Evolutionary conservation across 1,140 invertebrate species (phyloP), one percentile per base, ranked within the genome.

Genomic region (Zaprionus lachaisei): DNA sequence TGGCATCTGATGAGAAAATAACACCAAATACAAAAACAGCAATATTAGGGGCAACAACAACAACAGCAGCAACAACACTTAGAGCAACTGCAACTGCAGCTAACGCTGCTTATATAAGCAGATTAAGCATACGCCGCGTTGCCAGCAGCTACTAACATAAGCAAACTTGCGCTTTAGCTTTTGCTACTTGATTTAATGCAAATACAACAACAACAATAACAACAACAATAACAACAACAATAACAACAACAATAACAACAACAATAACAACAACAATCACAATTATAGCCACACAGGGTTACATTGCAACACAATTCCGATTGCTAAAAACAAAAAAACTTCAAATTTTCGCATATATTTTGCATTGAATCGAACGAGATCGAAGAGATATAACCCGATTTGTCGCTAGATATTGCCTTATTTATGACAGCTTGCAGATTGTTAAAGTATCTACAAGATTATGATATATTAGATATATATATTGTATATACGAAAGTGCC

Each of bases 1-100:
- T 81, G 65, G 77, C 56, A 67, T 61, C 57, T 79, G 70, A 85
- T 72, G 67, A 24, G 75, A 79, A 86, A 81, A 73, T 69, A 73
- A 44, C 62, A 64, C 24, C 67, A 62, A 56, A 65, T 56, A 24
- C 55, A 38, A 11, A 49, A 38, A 20, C 20, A 67, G 57, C 44
- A 37, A 9, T 38, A 38, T 5, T 28, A 61, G 31, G 31, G 51
- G 26, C 38, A 22, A 26, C 38, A 54, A 37, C 20, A 15, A 61
- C 24, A 24, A 55, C 14, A 56, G 31, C 14, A 56, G 24, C 54
- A 17, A n/a, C 24, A 56, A 56, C 54, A 60, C 20, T 37, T 34
- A 24, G 2, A 20, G 34, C 54, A 31, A 51, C 47, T 51, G 54
- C 54, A 28, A 28, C 54, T n/a, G 54, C 54, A 31, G 26, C 15